Evolutionary conservation across 2,888 invertebrate genomes (phyloP), one percentile per base, ranked within the genome.

Genomic region (Zygaena filipendulae): DNA sequence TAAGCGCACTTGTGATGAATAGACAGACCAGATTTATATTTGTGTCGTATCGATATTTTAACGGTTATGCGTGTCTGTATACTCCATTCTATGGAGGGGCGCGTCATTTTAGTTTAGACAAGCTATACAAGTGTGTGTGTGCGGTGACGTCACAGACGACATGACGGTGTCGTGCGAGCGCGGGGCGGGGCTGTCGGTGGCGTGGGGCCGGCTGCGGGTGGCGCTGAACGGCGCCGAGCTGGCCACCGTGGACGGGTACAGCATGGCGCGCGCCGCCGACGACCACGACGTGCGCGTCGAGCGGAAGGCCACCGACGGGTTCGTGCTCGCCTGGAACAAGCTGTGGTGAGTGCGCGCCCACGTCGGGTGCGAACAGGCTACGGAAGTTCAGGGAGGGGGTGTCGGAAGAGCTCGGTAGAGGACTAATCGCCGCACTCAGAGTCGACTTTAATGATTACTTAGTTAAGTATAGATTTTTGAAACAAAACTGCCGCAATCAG

Each of bases 291-390:
- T 92, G 6, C 80, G 84, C 37, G 71, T 85, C 3, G 92, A 92
- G 60, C 81, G 93, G 38, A 82, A 83, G 23, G 90, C 90, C 42
- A 88, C 86, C 36, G 92, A 92, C 34, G 85, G 84, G 4, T 91
- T 92, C 49, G 55, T 77, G 27, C 55, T 89, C 18, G 71, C 80
- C 0, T 87, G 88, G 81, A 94, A 94, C 51, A 85, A 84, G 52
- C 85, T 87, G 18, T 88, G 88, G 91, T 84, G 27, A 52, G 67
- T 54, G 11, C n/a, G n/a, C n/a, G n/a, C n/a, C n/a, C n/a, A n/a
- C n/a, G n/a, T n/a, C n/a, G n/a, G n/a, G n/a, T n/a, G n/a, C n/a
- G n/a, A n/a, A n/a, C n/a, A n/a, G n/a, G n/a, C n/a, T 16, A 23
- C 13, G 11, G n/a, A n/a, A n/a, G n/a, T n/a, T n/a, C n/a, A n/a